Evolutionary conservation across 2,888 invertebrate species (phyloP).

Genomic region (Phyto melanocephala): DNA sequence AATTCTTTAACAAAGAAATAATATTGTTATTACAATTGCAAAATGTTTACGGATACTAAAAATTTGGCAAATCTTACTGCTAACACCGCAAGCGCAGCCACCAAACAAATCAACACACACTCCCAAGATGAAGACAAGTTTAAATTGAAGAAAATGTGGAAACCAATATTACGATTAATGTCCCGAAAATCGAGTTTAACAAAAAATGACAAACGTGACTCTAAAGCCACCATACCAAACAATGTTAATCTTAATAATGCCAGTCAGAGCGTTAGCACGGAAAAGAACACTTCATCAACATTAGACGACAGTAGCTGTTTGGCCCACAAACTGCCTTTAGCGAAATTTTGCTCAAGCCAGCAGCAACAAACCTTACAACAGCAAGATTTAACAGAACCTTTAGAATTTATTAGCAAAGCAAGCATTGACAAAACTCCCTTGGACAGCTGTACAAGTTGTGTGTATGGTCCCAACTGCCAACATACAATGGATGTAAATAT

Average conservation of each 20-base stretch:
- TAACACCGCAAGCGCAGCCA: conserved; percentile 54
- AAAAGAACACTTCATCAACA: conserved; percentile 64
- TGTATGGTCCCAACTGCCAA: conserved; percentile 76
- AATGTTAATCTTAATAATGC: conserved; percentile 70
- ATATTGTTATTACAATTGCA: not conserved
- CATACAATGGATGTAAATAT: conserved; percentile 72
- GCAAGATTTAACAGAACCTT: conserved; percentile 17
- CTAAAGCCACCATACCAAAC: conserved; percentile 66
- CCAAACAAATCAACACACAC: conserved; percentile 51
- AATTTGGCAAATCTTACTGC: conserved; percentile 69
- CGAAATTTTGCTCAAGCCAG: conserved; percentile 38
- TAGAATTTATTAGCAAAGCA: conserved; percentile 72
- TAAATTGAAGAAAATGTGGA: conserved; percentile 74
- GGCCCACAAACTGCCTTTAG: conserved; percentile 37
- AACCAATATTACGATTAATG: conserved; percentile 73
- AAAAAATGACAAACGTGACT: conserved; percentile 49
- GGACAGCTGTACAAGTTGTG: conserved; percentile 70
- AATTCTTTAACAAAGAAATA: conserved; percentile 15
- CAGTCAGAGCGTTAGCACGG: conserved; percentile 36
- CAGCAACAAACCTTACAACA: conserved; percentile 15
- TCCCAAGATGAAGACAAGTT: conserved; percentile 62
- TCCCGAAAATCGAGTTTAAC: conserved; percentile 65
- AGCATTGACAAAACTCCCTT: conserved; percentile 73
- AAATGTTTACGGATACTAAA: conserved; percentile 77
- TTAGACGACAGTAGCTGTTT: conserved; percentile 4